phyloP scores from a whole-genome alignment of 1,140 invertebrate genomes.

The Cyclina sinensis region DNA sequence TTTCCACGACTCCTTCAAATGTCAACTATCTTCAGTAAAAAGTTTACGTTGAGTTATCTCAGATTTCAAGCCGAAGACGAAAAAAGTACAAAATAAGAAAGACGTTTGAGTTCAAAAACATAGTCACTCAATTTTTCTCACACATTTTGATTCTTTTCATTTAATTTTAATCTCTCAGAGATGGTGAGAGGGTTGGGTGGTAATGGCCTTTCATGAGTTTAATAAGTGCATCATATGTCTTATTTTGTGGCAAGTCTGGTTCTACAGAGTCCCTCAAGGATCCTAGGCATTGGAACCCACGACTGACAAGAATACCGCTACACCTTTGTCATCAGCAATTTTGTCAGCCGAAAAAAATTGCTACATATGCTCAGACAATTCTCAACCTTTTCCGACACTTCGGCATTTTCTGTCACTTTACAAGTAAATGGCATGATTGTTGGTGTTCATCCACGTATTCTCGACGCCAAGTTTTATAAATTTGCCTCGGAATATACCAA shows the following conservation, averaged over 20 bases:
- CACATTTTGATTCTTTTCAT: constrained; percentile 20
- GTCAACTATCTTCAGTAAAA: constrained; percentile 32
- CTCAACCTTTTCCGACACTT: not conserved
- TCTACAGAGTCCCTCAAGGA: not conserved
- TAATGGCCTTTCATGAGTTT: constrained; percentile 26
- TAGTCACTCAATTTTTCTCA: constrained; percentile 18
- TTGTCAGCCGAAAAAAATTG: constrained; percentile 22
- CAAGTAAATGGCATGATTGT: not conserved
- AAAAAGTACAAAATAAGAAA: not conserved
- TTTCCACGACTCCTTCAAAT: not conserved
- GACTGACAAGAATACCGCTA: constrained; percentile 21
- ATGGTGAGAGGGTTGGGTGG: not conserved
- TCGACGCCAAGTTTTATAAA: not conserved
- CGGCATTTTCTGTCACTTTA: not conserved
- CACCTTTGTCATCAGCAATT: constrained; percentile 27
- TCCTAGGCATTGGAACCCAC: constrained; percentile 22
- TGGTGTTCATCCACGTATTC: not conserved
- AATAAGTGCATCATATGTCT: not conserved
- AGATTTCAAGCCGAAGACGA: constrained; percentile 7
- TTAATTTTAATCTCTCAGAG: constrained; percentile 40
- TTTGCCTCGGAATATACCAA: too few relatives aligned
- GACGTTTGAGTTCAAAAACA: constrained; percentile 5
- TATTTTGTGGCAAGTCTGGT: not conserved
- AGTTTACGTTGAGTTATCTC: constrained; percentile 20
- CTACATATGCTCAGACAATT: constrained; percentile 34